A percentile compares a stretch with the other conserved stretches of the same genome.
These are phyloP conservation scores for Epizoanthus fatuus DNA, from an alignment of 92 coral and sea anemone species.

Conservation along the genomic window DNA sequence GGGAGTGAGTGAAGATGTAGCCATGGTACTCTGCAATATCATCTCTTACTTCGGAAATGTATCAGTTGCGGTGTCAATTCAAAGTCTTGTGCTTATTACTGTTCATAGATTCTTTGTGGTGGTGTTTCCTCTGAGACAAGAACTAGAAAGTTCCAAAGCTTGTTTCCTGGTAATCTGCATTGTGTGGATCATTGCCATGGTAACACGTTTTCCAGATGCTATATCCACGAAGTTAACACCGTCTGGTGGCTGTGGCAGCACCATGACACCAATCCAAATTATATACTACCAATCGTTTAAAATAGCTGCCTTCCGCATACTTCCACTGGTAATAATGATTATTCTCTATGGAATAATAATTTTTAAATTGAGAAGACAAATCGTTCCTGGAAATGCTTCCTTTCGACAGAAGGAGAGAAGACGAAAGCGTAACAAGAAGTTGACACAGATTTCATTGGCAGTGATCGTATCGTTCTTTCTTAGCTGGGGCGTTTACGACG, in stretches of 20 bases:
- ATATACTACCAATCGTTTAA: not conserved
- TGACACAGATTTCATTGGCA: not conserved
- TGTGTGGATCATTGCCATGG: slow-evolving; percentile 15
- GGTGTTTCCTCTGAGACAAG: slow-evolving; percentile 7
- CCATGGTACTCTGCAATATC: slow-evolving; percentile 2
- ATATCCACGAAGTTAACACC: too few relatives aligned
- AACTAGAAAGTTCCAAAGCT: slow-evolving; percentile 12
- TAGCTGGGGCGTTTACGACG: slow-evolving; percentile 19
- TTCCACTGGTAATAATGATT: slow-evolving; percentile 8
- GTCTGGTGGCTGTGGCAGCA: not conserved
- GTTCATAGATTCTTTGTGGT: slow-evolving; percentile 17
- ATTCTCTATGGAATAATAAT: slow-evolving; percentile 15
- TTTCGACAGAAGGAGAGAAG: slow-evolving; percentile 1
- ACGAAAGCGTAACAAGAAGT: slow-evolving; percentile 1
- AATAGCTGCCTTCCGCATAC: not conserved
- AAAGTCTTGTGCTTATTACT: slow-evolving; percentile 22
- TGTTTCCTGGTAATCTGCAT: not conserved
- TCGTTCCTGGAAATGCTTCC: not conserved
- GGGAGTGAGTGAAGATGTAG: not conserved
- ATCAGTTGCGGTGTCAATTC: slow-evolving; percentile 28
- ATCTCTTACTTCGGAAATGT: slow-evolving; percentile 7
- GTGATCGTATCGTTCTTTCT: slow-evolving; percentile 7
- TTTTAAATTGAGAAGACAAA: not conserved
- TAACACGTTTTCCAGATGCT: not conserved
- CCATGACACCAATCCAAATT: not conserved